phyloP scores from a whole-genome alignment of 2,797 vertebrate genomes.

The Malacoraja senta region DNA sequence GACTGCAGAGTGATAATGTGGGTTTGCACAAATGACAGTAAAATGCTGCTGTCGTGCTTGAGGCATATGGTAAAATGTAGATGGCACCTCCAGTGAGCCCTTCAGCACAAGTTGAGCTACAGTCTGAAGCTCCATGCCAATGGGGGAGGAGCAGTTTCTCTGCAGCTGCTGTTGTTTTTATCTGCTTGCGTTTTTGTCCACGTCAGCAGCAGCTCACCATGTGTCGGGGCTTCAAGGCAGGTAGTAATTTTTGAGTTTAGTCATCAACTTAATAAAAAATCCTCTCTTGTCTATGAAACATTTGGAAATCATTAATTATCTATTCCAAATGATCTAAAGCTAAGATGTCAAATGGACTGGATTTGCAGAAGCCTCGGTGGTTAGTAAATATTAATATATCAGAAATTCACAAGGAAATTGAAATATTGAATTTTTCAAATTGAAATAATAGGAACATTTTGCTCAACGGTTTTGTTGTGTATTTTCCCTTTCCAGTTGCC shows the following conservation, averaged over 20 bases:
- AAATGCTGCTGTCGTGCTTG: neutral
- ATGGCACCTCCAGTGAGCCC: neutral
- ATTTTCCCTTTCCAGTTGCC: too few species aligned
- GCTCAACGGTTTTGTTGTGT: too few species aligned
- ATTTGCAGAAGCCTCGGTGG: neutral
- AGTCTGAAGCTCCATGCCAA: neutral
- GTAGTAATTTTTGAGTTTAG: neutral
- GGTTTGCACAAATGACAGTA: neutral
- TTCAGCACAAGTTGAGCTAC: neutral
- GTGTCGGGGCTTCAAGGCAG: neutral
- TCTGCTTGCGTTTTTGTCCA: neutral
- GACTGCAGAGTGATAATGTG: neutral
- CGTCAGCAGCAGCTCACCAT: neutral
- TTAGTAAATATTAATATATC: neutral
- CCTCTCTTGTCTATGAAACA: neutral
- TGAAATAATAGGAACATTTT: neutral
- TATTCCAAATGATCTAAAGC: neutral
- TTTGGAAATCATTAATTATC: neutral
- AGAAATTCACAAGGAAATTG: neutral
- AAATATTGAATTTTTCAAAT: neutral
- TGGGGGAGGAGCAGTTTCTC: conserved; percentile 8
- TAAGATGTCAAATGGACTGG: neutral
- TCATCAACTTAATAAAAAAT: neutral
- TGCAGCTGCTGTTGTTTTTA: neutral
- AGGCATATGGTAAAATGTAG: neutral